Evolutionary conservation across 2,888 invertebrate species (phyloP), one percentile per base, ranked within the genome.

Genomic region (Meganola albula): DNA sequence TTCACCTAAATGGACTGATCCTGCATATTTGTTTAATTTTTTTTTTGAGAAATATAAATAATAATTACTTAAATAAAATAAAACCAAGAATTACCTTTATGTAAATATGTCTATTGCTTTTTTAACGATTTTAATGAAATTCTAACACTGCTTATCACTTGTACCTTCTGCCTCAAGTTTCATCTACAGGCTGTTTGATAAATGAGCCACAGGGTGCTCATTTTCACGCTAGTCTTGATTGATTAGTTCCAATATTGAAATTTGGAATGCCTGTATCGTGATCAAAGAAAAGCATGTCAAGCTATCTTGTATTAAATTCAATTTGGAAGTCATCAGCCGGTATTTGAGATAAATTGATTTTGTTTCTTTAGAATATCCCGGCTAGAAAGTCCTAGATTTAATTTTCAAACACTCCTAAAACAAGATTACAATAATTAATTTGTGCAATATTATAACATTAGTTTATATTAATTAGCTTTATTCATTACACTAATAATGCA

Each of bases 211-310:
- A 55, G 57, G 57, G 58, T 53, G 57, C 67, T 68, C 67, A 72
- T 72, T 73, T 70, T 58, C 71, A 57, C 59, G 52, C 56, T 58
- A 55, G 48, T 42, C 58, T 63, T 74, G 74, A 74, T 75, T 75
- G 74, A 75, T 74, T 73, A 65, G 69, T 67, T 60, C 61, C 64
- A 63, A 73, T 74, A 74, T 73, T 72, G 71, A 71, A 74, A 73
- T 73, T 68, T 59, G 61, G 51, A 58, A 54, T 58, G 27, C 38
- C 53, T 66, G 63, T 67, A 60, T 63, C 47, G 46, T 39, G 42
- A 50, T 55, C 43, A 49, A 40, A 48, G 46, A 54, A 56, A 53
- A 38, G 47, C 48, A 45, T 41, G 58, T 38, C 53, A 53, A 54
- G 48, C 42, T 36, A 36, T 30, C 31, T 29, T 33, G 30, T 54